These are phyloP conservation scores for Centrocercus urophasianus DNA, from an alignment of 2,113 vertebrate genomes.

Conservation along the genomic window DNA sequence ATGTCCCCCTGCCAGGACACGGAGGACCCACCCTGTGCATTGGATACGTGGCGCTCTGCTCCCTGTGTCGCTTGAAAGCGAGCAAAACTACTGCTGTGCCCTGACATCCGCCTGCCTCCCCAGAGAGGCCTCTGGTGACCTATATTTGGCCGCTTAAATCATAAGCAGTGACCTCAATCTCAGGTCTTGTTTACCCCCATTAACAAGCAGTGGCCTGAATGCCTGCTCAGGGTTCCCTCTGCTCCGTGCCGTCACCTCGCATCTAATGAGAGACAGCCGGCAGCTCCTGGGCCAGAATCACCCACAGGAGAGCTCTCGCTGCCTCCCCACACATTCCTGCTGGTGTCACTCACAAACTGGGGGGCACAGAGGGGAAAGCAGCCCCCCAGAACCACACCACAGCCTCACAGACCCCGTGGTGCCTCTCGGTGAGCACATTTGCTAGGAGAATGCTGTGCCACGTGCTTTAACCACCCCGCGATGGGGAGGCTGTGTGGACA, in stretches of 20 bases:
- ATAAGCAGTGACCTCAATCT: neutral
- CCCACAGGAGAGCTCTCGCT: neutral
- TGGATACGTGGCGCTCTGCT: fast-evolving
- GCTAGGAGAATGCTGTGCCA: fast-evolving
- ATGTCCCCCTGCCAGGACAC: neutral
- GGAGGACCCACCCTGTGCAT: fast-evolving
- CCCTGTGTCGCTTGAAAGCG: neutral
- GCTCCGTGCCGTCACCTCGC: neutral
- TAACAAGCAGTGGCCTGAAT: neutral
- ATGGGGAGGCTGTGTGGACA: fast-evolving
- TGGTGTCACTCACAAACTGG: fast-evolving
- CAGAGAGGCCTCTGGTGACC: neutral
- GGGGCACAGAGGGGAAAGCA: neutral
- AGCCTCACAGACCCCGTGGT: fast-evolving
- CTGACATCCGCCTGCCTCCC: neutral
- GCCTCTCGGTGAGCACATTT: fast-evolving
- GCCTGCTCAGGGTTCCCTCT: neutral
- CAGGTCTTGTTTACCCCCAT: neutral
- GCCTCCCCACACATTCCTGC: neutral
- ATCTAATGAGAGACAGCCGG: neutral
- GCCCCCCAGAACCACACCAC: neutral
- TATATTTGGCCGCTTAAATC: neutral
- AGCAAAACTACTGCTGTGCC: neutral
- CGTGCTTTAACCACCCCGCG: fast-evolving
- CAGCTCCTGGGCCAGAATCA: neutral